Evolutionary conservation across 2,797 vertebrate species (phyloP).

Genomic region (Nyctalus aviator): DNA sequence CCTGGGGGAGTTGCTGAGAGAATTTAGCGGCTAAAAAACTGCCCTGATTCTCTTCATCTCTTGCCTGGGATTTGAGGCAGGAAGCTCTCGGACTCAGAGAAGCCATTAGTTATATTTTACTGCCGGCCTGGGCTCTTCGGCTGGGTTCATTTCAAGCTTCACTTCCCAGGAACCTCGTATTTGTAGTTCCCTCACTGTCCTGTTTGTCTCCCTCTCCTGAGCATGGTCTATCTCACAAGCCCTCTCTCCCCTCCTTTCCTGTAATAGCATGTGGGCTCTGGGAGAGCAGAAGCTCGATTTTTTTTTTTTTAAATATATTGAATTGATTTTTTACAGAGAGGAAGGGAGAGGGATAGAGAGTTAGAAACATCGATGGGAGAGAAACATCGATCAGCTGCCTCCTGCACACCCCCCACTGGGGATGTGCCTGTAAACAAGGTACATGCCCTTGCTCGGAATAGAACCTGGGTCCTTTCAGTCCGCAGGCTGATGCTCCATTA

Average conservation of each 20-base stretch:
- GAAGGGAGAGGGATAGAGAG: too few species aligned
- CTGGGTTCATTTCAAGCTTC: not conserved
- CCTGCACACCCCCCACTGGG: too few species aligned
- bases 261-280: not conserved
- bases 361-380: too few species aligned
- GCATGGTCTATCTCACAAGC: not conserved
- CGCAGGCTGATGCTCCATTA: too few species aligned
- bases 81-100: not conserved
- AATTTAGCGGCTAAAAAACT: not conserved
- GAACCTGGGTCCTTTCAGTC: too few species aligned
- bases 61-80: not conserved
- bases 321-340: too few species aligned
- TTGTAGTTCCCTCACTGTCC: not conserved
- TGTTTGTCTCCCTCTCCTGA: not conserved
- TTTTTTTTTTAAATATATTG: too few species aligned
- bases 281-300: not conserved
- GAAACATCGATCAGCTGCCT: too few species aligned
- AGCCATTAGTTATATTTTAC: not conserved
- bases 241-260: not conserved
- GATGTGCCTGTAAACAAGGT: too few species aligned
- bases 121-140: not conserved
- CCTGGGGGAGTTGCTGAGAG: not conserved
- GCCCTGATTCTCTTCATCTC: conserved; percentile 42
- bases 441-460: too few species aligned
- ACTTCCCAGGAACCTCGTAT: not conserved